phyloP scores from a whole-genome alignment of 2,113 vertebrate species.

The Psettodes erumei region DNA sequence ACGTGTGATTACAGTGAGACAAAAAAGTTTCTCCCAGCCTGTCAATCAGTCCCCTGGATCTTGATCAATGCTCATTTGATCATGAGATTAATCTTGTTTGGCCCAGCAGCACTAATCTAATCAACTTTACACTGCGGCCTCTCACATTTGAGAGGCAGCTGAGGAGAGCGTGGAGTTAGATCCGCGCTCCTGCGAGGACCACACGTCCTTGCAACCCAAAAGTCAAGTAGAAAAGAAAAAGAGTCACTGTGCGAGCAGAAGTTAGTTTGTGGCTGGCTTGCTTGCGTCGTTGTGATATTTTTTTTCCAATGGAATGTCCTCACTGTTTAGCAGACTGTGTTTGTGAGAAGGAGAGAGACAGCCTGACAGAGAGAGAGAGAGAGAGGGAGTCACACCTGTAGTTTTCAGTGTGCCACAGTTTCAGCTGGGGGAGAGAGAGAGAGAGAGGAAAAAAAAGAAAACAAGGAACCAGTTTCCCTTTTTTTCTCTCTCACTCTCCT shows the following conservation, averaged over 20 bases:
- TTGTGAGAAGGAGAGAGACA: not conserved
- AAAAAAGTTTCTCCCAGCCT: not conserved
- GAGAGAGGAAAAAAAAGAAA: constrained; percentile 17
- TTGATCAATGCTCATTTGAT: constrained; percentile 20
- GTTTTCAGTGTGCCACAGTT: constrained; percentile 44
- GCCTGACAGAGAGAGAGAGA: not conserved
- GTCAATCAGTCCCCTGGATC: not conserved
- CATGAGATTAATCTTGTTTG: not conserved
- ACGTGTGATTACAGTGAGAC: not conserved
- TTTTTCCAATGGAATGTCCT: not conserved
- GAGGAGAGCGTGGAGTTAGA: not conserved
- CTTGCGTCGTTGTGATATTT: no score
- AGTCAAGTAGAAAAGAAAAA: not conserved
- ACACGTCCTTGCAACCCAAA: not conserved
- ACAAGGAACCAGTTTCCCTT: constrained; percentile 71
- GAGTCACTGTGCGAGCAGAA: no score
- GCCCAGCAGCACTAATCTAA: constrained; percentile 17
- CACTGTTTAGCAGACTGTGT: not conserved
- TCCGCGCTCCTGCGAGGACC: not conserved
- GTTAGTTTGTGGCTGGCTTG: no score
- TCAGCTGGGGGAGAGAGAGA: constrained; percentile 27
- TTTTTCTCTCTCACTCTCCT: constrained; percentile 7
- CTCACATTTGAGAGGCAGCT: constrained; percentile 18
- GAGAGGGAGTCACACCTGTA: constrained; percentile 15
- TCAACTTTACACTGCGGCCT: constrained; percentile 31